Percentiles rank a stretch among this genome's conserved stretches.
These are phyloP conservation scores for Scaptomyza parva DNA, from an alignment of 2,888 invertebrate species.

Conservation along the genomic window DNA sequence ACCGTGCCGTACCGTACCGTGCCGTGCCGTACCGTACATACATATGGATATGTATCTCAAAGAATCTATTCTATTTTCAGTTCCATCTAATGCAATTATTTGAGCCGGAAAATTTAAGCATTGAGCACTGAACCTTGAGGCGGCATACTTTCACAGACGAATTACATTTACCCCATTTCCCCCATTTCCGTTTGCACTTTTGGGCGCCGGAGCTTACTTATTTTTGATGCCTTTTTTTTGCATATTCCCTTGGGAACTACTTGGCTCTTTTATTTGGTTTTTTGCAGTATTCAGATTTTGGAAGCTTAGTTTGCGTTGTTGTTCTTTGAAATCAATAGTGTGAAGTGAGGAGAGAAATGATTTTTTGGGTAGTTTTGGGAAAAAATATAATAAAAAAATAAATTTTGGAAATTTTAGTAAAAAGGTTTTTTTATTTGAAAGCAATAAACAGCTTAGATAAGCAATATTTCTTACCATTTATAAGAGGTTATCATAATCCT, in stretches of 20 bases:
- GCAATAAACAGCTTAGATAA: too few species aligned
- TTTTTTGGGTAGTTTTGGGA: slow-evolving; percentile 9
- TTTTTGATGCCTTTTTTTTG: slow-evolving; percentile 44
- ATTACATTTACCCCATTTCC: slow-evolving; percentile 57
- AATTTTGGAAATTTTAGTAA: too few species aligned
- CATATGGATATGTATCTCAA: slow-evolving; percentile 16
- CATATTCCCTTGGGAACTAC: slow-evolving; percentile 72
- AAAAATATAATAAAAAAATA: too few species aligned
- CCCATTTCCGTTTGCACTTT: slow-evolving; percentile 75
- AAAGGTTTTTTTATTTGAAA: too few species aligned
- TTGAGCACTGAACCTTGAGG: slow-evolving; percentile 33
- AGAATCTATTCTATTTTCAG: slow-evolving; percentile 69
- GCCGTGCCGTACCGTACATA: too few species aligned
- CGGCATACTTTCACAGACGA: slow-evolving; percentile 60
- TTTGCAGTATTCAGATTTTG: slow-evolving; percentile 26
- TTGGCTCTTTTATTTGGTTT: slow-evolving; percentile 30
- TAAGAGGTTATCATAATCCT: too few species aligned
- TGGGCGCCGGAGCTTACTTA: slow-evolving; percentile 25
- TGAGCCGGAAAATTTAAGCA: slow-evolving; percentile 66
- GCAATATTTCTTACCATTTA: too few species aligned
- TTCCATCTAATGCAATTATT: slow-evolving; percentile 73
- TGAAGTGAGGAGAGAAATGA: background rate
- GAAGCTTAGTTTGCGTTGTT: slow-evolving; percentile 48
- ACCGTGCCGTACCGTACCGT: too few species aligned
- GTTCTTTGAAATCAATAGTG: slow-evolving; percentile 55